Base-by-base conservation (phyloP, 1,140 invertebrate genomes). In the Aphis craccivora region DNA sequence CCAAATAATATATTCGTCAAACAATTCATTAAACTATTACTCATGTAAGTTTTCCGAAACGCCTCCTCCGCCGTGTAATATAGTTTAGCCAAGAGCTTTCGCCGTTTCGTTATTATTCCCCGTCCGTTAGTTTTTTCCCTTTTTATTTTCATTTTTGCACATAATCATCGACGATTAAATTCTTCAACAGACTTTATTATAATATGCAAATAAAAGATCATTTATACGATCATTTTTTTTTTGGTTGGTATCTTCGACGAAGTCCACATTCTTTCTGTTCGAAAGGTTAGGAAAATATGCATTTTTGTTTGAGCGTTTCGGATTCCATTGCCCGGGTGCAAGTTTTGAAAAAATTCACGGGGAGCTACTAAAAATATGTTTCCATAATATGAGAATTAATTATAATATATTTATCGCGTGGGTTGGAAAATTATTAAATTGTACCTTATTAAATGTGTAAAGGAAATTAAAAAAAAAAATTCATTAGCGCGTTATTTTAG, bases 121-220 rank as follows among this genome's bases (percentile, higher is more conserved):
- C 30, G 60, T 18, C 60, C 60, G n/a, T 76, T n/a, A 35, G n/a
- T 18, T 67, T 43, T 43, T 67, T 4, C 3, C 11, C 37, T 14
- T 20, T 4, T 43, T 67, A 67, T 90, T 67, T 60, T 11, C 89
- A 90, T 67, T 67, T 60, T 90, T 89, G 40, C 45, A 14, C 22
- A 83, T 92, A 43, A 37, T 83, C 20, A 53, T 35, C n/a, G 90
- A 30, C 90, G 90, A 92, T 83, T 92, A 83, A 92, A 92, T 92
- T 92, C 90, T 92, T 92, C 45, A 45, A 83, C 89, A 90, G 88
- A 60, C 67, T 93, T 83, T 83, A 86, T 93, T 86, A 84, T 53
- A 93, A 93, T 93, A 93, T 86, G 81, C 81, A 40, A 83, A 92
- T 92, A 83, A 92, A 53, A 83, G 45, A 92, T 92, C 22, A 30